A percentile compares a stretch with the other conserved stretches of the same genome.
phyloP scores from a whole-genome alignment of 2,797 vertebrate species.

The Melanotaenia trifasciata region DNA sequence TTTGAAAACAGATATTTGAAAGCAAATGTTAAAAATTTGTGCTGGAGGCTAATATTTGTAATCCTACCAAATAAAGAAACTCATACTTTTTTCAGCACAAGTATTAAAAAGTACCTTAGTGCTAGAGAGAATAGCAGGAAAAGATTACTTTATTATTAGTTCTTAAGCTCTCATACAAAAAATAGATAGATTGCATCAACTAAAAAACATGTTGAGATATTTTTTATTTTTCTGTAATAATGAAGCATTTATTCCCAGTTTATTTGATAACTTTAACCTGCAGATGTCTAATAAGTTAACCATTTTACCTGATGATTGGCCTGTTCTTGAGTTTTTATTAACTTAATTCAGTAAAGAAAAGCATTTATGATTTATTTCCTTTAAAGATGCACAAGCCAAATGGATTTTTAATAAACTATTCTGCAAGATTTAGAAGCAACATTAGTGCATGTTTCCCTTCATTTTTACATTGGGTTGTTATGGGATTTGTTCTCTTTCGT shows the following conservation, averaged over 20 bases:
- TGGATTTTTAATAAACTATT: background rate
- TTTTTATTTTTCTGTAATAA: background rate
- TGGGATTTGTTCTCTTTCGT: no score
- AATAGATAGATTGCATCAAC: background rate
- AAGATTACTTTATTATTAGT: background rate
- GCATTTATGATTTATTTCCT: no score
- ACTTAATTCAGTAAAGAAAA: no score
- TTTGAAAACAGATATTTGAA: background rate
- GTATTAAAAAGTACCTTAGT: background rate
- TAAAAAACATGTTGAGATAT: background rate
- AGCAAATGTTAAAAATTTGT: background rate
- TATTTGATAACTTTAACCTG: background rate
- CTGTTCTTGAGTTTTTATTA: no score
- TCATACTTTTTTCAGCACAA: background rate
- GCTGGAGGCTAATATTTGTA: background rate
- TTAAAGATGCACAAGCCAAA: background rate
- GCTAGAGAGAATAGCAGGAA: background rate
- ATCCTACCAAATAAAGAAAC: background rate
- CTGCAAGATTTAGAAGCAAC: background rate
- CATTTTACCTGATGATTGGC: no score
- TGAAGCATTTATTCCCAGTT: background rate
- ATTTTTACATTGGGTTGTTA: background rate
- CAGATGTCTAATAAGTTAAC: background rate
- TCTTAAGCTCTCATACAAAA: background rate
- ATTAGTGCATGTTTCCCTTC: background rate